Evolutionary conservation across 2,797 vertebrate species (phyloP).

Genomic region (Periparus ater): DNA sequence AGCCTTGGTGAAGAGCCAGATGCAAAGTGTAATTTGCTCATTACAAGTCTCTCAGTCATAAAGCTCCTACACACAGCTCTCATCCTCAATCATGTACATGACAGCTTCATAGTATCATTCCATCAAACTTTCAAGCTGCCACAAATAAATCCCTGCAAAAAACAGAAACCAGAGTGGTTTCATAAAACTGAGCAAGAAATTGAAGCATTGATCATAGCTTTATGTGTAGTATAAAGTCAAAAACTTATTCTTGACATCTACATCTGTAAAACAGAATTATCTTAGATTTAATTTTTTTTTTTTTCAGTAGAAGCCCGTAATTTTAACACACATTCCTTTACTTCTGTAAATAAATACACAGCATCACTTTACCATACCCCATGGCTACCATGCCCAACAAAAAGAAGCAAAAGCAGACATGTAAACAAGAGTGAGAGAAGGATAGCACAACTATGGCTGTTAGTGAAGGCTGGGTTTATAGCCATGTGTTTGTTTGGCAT

Average conservation of each 20-base stretch:
- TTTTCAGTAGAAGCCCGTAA: neutral
- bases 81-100: neutral
- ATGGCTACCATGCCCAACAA: neutral
- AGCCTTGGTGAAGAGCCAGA: neutral
- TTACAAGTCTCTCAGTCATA: neutral
- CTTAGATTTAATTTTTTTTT: neutral
- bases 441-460: neutral
- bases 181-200: neutral
- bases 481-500: neutral
- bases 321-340: neutral
- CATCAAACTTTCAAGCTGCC: neutral
- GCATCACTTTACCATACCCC: neutral
- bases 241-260: neutral
- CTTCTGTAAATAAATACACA: neutral
- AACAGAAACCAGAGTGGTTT: neutral
- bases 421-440: neutral
- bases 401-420: neutral
- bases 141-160: neutral
- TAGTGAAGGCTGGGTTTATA: neutral
- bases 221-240: neutral
- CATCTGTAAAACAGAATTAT: neutral
- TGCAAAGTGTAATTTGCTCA: conserved; percentile 2
- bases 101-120: neutral
- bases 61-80: neutral
- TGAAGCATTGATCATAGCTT: neutral